Evolutionary conservation across 2,113 vertebrate genomes (phyloP).

Genomic region (Hemichromis elongatus): DNA sequence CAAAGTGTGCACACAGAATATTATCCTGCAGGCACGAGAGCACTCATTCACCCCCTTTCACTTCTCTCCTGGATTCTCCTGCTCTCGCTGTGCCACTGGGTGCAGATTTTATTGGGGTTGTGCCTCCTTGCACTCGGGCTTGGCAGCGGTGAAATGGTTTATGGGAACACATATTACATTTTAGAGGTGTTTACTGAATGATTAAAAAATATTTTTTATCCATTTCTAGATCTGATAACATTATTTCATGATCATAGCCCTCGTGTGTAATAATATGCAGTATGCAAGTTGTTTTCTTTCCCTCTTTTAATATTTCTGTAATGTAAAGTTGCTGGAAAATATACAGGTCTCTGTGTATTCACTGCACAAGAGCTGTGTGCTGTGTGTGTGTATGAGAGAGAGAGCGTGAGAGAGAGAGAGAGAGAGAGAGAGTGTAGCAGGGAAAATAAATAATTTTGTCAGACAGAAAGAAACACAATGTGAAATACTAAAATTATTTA

Average conservation of each 20-base stretch:
- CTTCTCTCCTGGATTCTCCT: conserved; percentile 2
- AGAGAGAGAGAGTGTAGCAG: neutral
- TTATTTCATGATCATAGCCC: neutral
- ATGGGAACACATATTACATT: neutral
- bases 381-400: neutral
- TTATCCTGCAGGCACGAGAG: neutral
- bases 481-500: neutral
- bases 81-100: conserved; percentile 20
- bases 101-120: conserved; percentile 42
- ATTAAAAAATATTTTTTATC: neutral
- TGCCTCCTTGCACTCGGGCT: neutral
- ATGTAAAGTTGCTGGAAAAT: neutral
- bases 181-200: neutral
- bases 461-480: neutral
- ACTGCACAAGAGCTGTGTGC: neutral
- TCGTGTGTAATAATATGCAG: neutral
- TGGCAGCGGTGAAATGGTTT: neutral
- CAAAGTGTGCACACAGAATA: neutral
- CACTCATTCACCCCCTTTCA: conserved; percentile 5
- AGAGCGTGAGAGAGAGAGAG: neutral
- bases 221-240: neutral
- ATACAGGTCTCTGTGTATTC: neutral
- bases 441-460: neutral
- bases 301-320: neutral
- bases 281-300: neutral